A percentile compares a stretch with the other conserved stretches of the same genome.
Evolutionary conservation across 2,888 invertebrate species (phyloP).

Genomic region (Iselma pallidipennis): DNA sequence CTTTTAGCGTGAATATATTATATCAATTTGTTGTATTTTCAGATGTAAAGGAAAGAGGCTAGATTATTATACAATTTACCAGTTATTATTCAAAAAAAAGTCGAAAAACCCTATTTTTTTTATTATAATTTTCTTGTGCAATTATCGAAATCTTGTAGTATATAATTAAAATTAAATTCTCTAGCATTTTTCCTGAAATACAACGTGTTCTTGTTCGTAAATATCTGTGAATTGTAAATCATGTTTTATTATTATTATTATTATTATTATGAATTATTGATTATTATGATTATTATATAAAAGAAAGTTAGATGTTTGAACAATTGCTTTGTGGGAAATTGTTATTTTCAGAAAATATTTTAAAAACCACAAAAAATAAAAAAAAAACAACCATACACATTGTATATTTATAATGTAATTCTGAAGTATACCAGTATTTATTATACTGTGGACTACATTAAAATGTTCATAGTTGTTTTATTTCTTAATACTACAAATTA

Average conservation of each 20-base stretch:
- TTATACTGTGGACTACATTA: conserved; percentile 60
- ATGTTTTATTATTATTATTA: conserved; percentile 51
- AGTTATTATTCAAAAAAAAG: neutral
- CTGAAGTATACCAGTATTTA: conserved; percentile 62
- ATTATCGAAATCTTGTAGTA: conserved; percentile 8
- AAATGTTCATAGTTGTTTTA: conserved; percentile 46
- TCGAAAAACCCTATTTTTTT: conserved; percentile 16
- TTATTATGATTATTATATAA: neutral
- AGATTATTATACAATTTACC: conserved; percentile 32
- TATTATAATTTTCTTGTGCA: conserved; percentile 12
- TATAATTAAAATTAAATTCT: conserved; percentile 15
- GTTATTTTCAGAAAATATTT: conserved; percentile 62
- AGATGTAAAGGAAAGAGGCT: conserved; percentile 48
- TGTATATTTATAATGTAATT: conserved; percentile 63
- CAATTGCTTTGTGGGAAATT: conserved; percentile 60
- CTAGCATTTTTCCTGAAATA: conserved; percentile 45
- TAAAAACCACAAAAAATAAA: conserved; percentile 56
- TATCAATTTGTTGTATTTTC: conserved; percentile 54
- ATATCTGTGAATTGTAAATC: conserved; percentile 56
- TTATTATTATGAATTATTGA: neutral
- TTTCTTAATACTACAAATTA: conserved; percentile 22
- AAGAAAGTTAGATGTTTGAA: conserved; percentile 57
- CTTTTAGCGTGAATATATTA: conserved; percentile 56
- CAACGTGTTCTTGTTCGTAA: conserved; percentile 55
- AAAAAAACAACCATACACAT: conserved; percentile 58